Percentiles rank a stretch among this genome's conserved stretches.
These are phyloP conservation scores for Zootoca vivipara DNA, from an alignment of 2,113 vertebrate species.

Conservation along the genomic window DNA sequence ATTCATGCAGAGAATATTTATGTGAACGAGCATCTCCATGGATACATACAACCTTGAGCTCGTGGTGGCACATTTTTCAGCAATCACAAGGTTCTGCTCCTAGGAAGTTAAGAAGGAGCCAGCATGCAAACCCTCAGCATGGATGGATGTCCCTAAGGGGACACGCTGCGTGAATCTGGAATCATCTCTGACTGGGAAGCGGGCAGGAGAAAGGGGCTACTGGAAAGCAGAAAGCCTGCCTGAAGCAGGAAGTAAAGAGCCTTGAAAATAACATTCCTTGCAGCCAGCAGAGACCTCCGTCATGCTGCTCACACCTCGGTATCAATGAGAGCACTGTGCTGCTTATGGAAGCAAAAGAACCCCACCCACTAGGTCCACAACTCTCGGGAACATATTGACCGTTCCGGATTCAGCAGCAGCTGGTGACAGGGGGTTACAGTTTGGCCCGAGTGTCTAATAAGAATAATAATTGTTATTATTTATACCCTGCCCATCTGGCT, in stretches of 20 bases:
- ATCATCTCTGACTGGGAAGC: not conserved
- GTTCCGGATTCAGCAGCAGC: not conserved
- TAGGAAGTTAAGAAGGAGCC: not conserved
- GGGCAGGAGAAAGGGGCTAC: not conserved
- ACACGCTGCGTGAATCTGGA: not conserved
- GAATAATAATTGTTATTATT: no score
- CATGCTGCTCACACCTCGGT: not conserved
- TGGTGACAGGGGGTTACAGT: no score
- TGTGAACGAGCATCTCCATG: conserved; percentile 10
- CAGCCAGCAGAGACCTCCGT: not conserved
- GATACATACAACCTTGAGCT: not conserved
- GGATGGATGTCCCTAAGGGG: not conserved
- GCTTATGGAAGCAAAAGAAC: not conserved
- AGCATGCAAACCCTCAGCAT: not conserved
- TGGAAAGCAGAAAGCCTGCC: not conserved
- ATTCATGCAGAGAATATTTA: not conserved
- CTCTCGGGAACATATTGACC: not conserved
- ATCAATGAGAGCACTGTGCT: not conserved
- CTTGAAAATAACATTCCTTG: not conserved
- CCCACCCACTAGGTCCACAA: not conserved
- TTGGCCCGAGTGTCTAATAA: not conserved
- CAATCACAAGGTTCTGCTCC: not conserved
- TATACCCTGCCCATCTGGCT: no score
- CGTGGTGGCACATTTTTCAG: not conserved
- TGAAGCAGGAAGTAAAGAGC: not conserved